Conservation (phyloP, 2,888 invertebrate genomes). For the Drepana falcataria region DNA sequence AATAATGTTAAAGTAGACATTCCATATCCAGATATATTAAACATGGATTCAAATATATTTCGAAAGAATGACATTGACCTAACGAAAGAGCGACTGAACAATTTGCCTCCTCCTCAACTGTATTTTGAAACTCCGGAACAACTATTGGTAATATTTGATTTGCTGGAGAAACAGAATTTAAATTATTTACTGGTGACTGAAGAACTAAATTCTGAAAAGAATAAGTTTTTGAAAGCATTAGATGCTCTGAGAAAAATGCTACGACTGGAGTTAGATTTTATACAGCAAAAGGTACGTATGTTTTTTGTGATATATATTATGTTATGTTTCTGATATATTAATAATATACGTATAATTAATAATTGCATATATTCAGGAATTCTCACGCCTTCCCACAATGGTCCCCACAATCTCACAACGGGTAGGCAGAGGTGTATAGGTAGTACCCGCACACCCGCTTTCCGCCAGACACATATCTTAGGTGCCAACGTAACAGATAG, state of each 20-base stretch:
- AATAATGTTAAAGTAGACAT: constrained; percentile 42
- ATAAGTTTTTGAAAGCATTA: constrained; percentile 54
- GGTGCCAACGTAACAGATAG: no score
- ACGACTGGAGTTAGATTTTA: constrained; percentile 45
- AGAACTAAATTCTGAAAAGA: constrained; percentile 58
- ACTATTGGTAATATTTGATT: constrained; percentile 48
- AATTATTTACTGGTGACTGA: constrained; percentile 67
- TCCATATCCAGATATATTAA: constrained; percentile 46
- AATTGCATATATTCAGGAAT: not conserved
- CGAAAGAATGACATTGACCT: constrained; percentile 38
- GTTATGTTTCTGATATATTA: not conserved
- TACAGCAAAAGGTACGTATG: constrained; percentile 52
- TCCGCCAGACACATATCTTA: no score
- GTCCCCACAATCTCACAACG: no score
- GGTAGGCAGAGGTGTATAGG: no score
- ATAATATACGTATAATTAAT: not conserved
- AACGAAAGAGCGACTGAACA: constrained; percentile 37
- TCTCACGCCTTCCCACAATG: no score
- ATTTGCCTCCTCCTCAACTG: constrained; percentile 48
- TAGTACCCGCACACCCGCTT: no score
- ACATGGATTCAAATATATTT: constrained; percentile 52
- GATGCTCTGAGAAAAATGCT: constrained; percentile 43
- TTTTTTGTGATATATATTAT: not conserved
- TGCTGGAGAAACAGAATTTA: constrained; percentile 65
- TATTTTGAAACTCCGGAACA: constrained; percentile 63